Conservation (phyloP, 2,797 vertebrate genomes). For the Triplophysa bombifrons region DNA sequence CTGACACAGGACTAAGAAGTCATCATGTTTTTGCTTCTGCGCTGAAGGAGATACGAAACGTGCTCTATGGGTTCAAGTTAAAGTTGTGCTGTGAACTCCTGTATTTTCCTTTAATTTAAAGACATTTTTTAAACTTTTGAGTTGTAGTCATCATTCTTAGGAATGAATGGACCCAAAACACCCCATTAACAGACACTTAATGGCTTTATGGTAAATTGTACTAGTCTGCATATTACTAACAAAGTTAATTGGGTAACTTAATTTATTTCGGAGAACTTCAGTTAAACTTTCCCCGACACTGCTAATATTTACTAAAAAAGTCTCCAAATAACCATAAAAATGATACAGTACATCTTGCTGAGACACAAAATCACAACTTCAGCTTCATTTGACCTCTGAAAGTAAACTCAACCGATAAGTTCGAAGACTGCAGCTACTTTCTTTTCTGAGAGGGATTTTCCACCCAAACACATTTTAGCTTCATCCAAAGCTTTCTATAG, state of each 20-base stretch:
- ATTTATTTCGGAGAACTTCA: background rate
- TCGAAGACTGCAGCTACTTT: conserved; percentile 11
- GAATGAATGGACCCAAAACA: background rate
- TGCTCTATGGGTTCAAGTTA: no score
- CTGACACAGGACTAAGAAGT: no score
- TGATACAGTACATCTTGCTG: background rate
- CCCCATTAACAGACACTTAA: background rate
- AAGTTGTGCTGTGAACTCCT: no score
- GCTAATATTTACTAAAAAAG: background rate
- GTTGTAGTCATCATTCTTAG: no score
- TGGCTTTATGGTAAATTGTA: background rate
- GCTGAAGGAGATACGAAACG: no score
- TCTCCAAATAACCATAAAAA: background rate
- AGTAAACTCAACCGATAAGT: conserved; percentile 15
- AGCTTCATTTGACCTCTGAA: conserved; percentile 11
- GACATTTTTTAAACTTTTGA: no score
- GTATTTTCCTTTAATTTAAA: no score
- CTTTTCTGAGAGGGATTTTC: conserved; percentile 23
- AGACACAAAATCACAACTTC: conserved; percentile 11
- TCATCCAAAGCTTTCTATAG: conserved; percentile 22
- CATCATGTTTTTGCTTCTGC: no score
- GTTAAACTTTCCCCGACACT: background rate
- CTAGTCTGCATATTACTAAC: background rate
- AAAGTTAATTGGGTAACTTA: no score
- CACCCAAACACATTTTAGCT: conserved; percentile 9